Conservation (phyloP, 2,113 vertebrate species). For the Hippocampus abdominalis region DNA sequence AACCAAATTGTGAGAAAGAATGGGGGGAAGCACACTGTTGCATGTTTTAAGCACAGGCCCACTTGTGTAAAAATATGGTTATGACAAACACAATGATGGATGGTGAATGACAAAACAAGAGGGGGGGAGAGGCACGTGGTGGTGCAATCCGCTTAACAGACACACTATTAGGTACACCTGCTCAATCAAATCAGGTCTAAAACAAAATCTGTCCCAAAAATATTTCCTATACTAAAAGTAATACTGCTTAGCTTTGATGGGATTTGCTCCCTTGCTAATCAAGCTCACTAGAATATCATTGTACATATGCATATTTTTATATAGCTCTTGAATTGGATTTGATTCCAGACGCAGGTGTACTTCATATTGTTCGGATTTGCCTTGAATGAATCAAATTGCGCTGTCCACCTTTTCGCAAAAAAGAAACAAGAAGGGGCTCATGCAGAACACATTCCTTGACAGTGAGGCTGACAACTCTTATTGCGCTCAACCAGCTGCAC, state of each 20-base stretch:
- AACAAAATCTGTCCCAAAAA: not conserved
- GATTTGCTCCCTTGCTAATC: not conserved
- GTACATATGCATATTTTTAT: not conserved
- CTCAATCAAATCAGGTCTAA: not conserved
- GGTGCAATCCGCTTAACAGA: not conserved
- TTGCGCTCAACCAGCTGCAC: not conserved
- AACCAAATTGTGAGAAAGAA: not conserved
- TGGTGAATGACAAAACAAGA: too few species aligned
- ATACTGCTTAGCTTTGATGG: not conserved
- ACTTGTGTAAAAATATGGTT: constrained; percentile 2
- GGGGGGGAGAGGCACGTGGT: not conserved
- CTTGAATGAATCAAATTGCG: not conserved
- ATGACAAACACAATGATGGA: not conserved
- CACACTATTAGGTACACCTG: not conserved
- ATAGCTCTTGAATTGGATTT: constrained; percentile 1
- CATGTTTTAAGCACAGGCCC: not conserved
- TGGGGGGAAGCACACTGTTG: constrained; percentile 18
- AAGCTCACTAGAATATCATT: not conserved
- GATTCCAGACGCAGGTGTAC: not conserved
- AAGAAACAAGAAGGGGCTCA: constrained; percentile 19
- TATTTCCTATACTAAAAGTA: not conserved
- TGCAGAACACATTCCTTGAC: constrained; percentile 49
- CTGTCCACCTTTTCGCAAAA: constrained; percentile 27
- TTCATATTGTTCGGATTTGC: not conserved
- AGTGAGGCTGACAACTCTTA: constrained; percentile 26